Percentiles rank a stretch among this genome's conserved stretches.
Evolutionary conservation across 2,113 vertebrate genomes (phyloP).

Genomic region (Gyps fulvus): DNA sequence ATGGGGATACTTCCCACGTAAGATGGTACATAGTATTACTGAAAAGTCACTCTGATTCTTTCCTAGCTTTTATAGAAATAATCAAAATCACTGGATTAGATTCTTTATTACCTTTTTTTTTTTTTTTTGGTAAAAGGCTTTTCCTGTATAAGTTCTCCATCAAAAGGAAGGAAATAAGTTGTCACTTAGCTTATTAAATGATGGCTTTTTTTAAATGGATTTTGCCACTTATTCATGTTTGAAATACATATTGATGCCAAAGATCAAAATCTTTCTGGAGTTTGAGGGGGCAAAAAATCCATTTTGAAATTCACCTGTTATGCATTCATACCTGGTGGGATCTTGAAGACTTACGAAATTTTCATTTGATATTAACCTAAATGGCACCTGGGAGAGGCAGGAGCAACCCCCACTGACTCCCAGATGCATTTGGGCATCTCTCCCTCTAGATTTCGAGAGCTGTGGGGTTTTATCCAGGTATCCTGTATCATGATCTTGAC

Average conservation of each 20-base stretch:
- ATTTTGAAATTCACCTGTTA: background rate
- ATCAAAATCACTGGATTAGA: background rate
- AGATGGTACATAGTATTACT: too few species aligned
- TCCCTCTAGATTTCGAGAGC: accelerated
- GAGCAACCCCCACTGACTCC: background rate
- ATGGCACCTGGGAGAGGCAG: background rate
- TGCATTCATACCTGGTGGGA: background rate
- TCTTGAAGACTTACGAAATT: background rate
- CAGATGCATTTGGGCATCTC: background rate
- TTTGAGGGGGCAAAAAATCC: background rate
- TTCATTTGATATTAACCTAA: background rate
- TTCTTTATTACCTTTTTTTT: background rate
- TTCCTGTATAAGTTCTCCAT: background rate
- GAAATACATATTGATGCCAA: background rate
- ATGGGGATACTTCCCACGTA: accelerated
- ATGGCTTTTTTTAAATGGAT: background rate
- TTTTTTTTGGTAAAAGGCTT: background rate
- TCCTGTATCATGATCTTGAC: background rate
- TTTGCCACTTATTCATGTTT: background rate
- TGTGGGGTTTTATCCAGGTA: background rate
- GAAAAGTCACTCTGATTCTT: background rate
- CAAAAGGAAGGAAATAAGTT: background rate
- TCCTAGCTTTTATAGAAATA: background rate
- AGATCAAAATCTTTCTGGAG: background rate
- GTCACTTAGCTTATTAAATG: background rate